Evolutionary conservation across 2,113 vertebrate genomes (phyloP).

Genomic region (Xiphorhynchus elegans): DNA sequence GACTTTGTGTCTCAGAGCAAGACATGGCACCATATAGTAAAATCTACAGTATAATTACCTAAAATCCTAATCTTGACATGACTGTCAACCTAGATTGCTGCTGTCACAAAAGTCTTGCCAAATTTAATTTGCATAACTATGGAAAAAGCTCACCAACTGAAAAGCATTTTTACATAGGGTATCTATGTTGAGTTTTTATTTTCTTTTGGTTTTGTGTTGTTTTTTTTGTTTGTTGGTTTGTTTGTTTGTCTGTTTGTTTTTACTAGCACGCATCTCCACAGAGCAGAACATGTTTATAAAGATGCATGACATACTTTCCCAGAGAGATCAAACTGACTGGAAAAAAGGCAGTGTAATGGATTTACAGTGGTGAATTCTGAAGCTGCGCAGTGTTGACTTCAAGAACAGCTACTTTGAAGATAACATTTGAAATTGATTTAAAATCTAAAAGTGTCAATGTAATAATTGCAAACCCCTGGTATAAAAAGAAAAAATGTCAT

Average conservation of each 20-base stretch:
- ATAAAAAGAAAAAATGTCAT: background rate
- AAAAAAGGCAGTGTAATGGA: constrained; percentile 33
- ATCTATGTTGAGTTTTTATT: background rate
- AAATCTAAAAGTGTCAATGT: background rate
- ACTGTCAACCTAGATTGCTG: constrained; percentile 34
- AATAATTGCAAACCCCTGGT: fast-evolving
- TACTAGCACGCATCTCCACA: background rate
- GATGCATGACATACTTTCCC: constrained; percentile 24
- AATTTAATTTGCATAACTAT: constrained; percentile 38
- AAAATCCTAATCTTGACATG: constrained; percentile 21
- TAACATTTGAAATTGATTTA: background rate
- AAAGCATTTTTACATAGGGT: constrained; percentile 1
- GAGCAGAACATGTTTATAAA: constrained; percentile 28
- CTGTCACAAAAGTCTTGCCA: constrained; percentile 45
- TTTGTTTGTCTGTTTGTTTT: background rate
- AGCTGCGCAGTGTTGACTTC: background rate
- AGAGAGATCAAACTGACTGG: constrained; percentile 46
- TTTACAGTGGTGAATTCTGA: background rate
- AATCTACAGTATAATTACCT: constrained; percentile 50
- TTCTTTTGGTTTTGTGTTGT: background rate
- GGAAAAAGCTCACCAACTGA: background rate
- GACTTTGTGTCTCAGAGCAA: constrained; percentile 45
- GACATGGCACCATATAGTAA: constrained; percentile 49
- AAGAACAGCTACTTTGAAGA: background rate
- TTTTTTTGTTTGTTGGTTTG: background rate